Evolutionary conservation across 2,113 vertebrate species (phyloP).

Genomic region (Nestor notabilis): DNA sequence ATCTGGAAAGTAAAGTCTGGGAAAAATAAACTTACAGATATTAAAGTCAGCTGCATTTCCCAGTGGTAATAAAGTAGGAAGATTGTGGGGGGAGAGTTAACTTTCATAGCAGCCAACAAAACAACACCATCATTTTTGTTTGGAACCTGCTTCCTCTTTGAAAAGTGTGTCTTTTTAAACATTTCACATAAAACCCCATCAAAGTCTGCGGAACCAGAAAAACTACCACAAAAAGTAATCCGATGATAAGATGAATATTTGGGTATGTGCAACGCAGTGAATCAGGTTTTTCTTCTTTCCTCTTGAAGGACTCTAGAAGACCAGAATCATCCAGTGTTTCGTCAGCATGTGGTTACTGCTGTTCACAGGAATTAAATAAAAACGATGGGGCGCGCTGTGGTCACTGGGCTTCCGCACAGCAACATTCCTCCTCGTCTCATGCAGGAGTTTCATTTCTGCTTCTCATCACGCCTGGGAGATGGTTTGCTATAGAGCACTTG

Average conservation of each 20-base stretch:
- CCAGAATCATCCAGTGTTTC: neutral
- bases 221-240: neutral
- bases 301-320: neutral
- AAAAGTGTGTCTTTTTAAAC: neutral
- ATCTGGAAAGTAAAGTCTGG: slow-evolving; percentile 9
- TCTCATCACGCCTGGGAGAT: neutral
- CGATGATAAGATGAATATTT: slow-evolving; percentile 11
- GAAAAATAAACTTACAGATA: slow-evolving; percentile 5
- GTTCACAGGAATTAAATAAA: neutral
- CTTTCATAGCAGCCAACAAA: neutral
- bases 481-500: neutral
- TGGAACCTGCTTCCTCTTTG: neutral
- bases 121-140: neutral
- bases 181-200: neutral
- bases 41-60: neutral
- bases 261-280: neutral
- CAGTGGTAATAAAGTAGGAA: neutral
- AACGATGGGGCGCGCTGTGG: fast-evolving
- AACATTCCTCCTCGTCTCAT: neutral
- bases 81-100: neutral
- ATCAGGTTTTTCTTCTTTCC: slow-evolving; percentile 62
- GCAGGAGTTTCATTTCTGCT: neutral
- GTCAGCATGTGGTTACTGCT: neutral
- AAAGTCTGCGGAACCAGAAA: slow-evolving; percentile 48
- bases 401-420: neutral